Evolutionary conservation across 1,140 invertebrate genomes (phyloP), one percentile per base, ranked within the genome.

Genomic region (Bradynema listronoti): DNA sequence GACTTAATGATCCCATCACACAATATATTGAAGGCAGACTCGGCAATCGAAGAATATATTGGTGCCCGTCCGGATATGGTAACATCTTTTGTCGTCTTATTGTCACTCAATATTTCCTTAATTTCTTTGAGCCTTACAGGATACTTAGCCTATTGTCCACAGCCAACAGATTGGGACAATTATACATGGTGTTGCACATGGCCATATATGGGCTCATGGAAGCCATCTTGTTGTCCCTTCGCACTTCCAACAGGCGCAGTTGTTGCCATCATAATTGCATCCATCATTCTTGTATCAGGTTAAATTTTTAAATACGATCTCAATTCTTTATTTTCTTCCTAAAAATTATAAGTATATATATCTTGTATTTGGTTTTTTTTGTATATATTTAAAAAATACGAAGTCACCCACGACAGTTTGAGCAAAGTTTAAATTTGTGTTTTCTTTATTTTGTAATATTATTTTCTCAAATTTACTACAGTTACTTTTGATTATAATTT

Each of bases 181-280:
- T 77, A 77, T 56, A 77, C 72, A 22, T 73, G 73, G 76, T 77
- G 74, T 51, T 77, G 74, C 41, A 77, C 76, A 25, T 77, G 71
- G 65, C 74, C 74, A 7, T 77, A 77, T 45, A 68, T 77, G 63
- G 51, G 63, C 9, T 47, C 41, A 29, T 66, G 62, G 62, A 77
- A 77, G 63, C 74, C 74, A 4, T 78, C 75, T 2, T 77, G 74
- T 56, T 77, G 74, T 59, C 76, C 71, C 14, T 78, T 78, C 55
- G 74, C 74, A 42, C 71, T 77, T 50, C 74, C 74, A 6, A 77
- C 74, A 27, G 74, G 74, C 22, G 74, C 76, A n/a, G 72, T 77
- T 14, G 75, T 78, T 29, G 68, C 76, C 0, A 63, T 78, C 52
- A 78, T 77, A 52, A 57, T 77, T 34, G 76, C 71, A 1, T 51